Evolutionary conservation across 2,888 invertebrate species (phyloP).

Genomic region (Drosophila leonis): DNA sequence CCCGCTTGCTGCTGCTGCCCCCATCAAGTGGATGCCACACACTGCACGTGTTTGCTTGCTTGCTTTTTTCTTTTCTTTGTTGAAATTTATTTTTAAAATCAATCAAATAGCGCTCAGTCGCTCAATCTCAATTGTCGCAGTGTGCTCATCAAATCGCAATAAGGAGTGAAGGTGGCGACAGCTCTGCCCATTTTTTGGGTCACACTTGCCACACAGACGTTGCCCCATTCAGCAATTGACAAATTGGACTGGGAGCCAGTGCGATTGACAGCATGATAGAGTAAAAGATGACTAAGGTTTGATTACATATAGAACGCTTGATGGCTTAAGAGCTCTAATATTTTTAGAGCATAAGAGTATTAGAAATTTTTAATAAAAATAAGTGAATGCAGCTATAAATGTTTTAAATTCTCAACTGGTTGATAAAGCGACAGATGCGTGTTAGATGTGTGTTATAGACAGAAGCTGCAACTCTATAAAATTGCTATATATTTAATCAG

Average conservation of each 20-base stretch:
- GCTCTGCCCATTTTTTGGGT: conserved; percentile 45
- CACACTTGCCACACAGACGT: conserved; percentile 43
- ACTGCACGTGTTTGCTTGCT: conserved; percentile 45
- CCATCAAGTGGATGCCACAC: conserved; percentile 41
- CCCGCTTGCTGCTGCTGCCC: conserved; percentile 23
- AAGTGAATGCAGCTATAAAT: neutral
- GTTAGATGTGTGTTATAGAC: neutral
- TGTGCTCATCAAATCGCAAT: conserved; percentile 59
- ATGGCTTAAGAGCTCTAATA: neutral
- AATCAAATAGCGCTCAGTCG: conserved; percentile 59
- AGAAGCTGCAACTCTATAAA: neutral
- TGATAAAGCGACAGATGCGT: neutral
- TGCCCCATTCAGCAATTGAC: conserved; percentile 33
- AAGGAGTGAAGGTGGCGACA: conserved; percentile 55
- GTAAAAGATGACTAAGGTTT: conserved; percentile 20
- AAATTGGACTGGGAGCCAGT: conserved; percentile 36
- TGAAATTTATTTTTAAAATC: conserved; percentile 72
- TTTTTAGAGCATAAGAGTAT: neutral
- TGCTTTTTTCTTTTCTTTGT: conserved; percentile 4
- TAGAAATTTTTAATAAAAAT: neutral
- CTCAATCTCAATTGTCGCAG: conserved; percentile 31
- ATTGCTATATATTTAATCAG: too few species aligned
- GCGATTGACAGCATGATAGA: conserved; percentile 40
- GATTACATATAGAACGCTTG: neutral
- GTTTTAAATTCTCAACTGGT: neutral